phyloP scores from a whole-genome alignment of 1,140 invertebrate genomes.

The Galleria mellonella region DNA sequence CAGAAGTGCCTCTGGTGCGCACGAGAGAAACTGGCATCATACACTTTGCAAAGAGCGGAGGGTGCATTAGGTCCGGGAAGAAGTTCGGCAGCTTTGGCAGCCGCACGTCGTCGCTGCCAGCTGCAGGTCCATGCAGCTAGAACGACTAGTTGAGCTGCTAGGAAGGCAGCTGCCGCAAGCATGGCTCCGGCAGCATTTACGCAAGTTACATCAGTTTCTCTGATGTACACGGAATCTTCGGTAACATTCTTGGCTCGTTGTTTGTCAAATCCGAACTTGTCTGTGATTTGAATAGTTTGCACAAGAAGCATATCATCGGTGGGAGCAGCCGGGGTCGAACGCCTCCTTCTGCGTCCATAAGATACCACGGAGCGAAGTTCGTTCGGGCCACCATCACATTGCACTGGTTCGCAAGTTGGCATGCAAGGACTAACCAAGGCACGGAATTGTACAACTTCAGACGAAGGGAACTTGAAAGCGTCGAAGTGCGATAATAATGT shows the following conservation, averaged over 20 bases:
- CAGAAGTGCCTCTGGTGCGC: slow-evolving; percentile 87
- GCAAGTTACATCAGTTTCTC: slow-evolving; percentile 76
- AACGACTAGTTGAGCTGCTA: slow-evolving; percentile 87
- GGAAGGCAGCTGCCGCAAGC: slow-evolving; percentile 87
- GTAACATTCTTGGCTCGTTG: slow-evolving; percentile 66
- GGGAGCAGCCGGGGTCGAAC: slow-evolving; percentile 68
- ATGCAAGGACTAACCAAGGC: slow-evolving; percentile 95
- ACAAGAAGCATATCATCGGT: slow-evolving; percentile 90
- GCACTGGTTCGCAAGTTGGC: slow-evolving; percentile 92
- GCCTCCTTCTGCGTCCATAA: slow-evolving; percentile 84
- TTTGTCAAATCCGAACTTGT: slow-evolving; percentile 90
- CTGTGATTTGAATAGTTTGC: slow-evolving; percentile 93
- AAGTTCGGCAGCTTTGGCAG: slow-evolving; percentile 71
- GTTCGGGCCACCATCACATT: slow-evolving; percentile 88
- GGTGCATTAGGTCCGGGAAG: slow-evolving; percentile 70
- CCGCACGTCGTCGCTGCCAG: slow-evolving; percentile 84
- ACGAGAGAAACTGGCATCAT: slow-evolving; percentile 84
- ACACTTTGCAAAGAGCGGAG: slow-evolving; percentile 88
- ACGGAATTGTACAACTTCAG: slow-evolving; percentile 95
- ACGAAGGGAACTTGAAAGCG: slow-evolving; percentile 96
- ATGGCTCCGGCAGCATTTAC: slow-evolving; percentile 86
- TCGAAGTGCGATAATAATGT: slow-evolving; percentile 94
- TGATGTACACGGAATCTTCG: slow-evolving; percentile 77
- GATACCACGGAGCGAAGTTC: slow-evolving; percentile 87
- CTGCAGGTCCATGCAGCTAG: slow-evolving; percentile 89